Evolutionary conservation across 2,797 vertebrate species (phyloP), one percentile per base, ranked within the genome.

Genomic region (Pitangus sulphuratus): DNA sequence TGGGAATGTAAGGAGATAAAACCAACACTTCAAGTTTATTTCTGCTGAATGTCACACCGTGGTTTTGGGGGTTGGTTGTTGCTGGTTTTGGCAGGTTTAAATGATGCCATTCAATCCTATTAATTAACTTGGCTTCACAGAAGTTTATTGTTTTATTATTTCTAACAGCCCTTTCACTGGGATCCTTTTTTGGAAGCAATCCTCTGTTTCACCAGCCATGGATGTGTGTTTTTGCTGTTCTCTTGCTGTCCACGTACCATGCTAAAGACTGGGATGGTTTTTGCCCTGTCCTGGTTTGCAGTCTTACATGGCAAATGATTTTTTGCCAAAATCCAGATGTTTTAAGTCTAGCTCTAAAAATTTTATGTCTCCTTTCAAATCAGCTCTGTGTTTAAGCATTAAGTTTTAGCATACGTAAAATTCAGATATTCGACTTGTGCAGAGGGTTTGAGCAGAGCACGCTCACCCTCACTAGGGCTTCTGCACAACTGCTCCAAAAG

Each of bases 181-280:
- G 20, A 17, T 16, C 13, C 2, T 14, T 69, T 50, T 15, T 30
- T 48, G 44, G 66, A 20, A 87, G 33, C 24, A 17, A 0, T 25
- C 9, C 75, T 26, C n/a, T 51, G 7, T 8, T 48, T 65, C 31
- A 47, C 47, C 78, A 85, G 11, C 58, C 11, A 0, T 2, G 26
- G 12, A 10, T 19, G 14, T 40, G 15, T 15, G 10, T 37, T 25
- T 28, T 18, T 70, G 33, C 30, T 33, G 11, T 40, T 48, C 5
- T 61, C 0, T 30, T 56, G 47, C 44, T 40, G 5, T 15, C 4
- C 1, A 0, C 3, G 1, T 47, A 26, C 39, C 5, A 0, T 31
- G 40, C 35, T 31, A 16, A 44, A 28, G 48, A 40, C 6, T 8
- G 8, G 37, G 54, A 33, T 54, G 25, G 24, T 10, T 2, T 75